Percentiles rank a stretch among this genome's conserved stretches.
Evolutionary conservation across 2,113 vertebrate species (phyloP).

Genomic region (Gallinago undulata): DNA sequence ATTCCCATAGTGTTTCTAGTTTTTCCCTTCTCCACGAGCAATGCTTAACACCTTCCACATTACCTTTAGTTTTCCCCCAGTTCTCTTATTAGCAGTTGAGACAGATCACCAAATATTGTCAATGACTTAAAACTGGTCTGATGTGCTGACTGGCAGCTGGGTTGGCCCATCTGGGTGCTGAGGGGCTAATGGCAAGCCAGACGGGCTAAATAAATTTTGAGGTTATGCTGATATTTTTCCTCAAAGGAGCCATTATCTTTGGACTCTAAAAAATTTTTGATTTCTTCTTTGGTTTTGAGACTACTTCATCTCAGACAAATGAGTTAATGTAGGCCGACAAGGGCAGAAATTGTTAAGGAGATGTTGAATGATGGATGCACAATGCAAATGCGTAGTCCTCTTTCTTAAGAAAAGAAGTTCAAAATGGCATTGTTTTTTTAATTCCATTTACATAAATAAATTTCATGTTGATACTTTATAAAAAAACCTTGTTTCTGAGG

Average conservation of each 20-base stretch:
- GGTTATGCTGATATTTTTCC: background rate
- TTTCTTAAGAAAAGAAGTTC: background rate
- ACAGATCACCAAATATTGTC: background rate
- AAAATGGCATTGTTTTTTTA: background rate
- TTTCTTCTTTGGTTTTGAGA: background rate
- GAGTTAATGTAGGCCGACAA: background rate
- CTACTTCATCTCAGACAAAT: background rate
- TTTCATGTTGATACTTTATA: background rate
- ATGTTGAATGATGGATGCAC: background rate
- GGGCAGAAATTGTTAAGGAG: background rate
- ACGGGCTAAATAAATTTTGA: background rate
- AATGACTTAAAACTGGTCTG: background rate
- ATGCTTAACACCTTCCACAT: background rate
- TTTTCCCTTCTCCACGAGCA: background rate
- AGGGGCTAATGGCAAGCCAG: background rate
- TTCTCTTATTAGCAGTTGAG: background rate
- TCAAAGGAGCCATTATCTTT: background rate
- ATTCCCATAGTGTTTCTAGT: background rate
- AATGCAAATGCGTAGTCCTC: background rate
- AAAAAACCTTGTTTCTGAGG: background rate
- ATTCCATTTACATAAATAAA: background rate
- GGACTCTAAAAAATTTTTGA: background rate
- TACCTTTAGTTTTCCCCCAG: background rate
- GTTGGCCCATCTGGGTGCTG: background rate
- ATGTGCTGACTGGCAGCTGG: background rate